Conservation (phyloP, 2,888 invertebrate genomes). For the Orthosia gothica region DNA sequence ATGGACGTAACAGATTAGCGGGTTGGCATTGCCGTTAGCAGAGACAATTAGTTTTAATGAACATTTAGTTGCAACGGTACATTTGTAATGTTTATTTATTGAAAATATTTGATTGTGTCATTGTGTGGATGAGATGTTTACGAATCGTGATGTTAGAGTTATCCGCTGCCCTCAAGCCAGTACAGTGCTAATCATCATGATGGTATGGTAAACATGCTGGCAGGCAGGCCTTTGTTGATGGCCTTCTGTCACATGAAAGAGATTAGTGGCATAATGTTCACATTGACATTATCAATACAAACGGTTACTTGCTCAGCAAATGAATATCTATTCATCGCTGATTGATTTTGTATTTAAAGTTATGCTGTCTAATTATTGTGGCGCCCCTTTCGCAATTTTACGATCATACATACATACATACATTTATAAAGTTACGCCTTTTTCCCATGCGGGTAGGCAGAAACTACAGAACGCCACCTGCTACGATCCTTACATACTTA, state of each 20-base stretch:
- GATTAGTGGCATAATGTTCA: conserved; percentile 69
- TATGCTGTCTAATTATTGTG: conserved; percentile 7
- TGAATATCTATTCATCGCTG: conserved; percentile 26
- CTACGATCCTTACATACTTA: too few species aligned
- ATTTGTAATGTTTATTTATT: conserved; percentile 39
- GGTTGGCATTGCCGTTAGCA: conserved; percentile 19
- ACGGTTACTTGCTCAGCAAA: conserved; percentile 31
- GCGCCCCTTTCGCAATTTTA: not conserved
- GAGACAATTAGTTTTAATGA: conserved; percentile 34
- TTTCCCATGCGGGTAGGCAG: too few species aligned
- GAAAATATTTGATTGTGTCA: conserved; percentile 44
- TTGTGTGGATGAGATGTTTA: conserved; percentile 45
- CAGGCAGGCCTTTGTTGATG: conserved; percentile 62
- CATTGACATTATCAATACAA: conserved; percentile 61
- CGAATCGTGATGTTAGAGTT: conserved; percentile 69
- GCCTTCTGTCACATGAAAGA: conserved; percentile 71
- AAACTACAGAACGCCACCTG: too few species aligned
- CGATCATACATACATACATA: too few species aligned
- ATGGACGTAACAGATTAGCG: conserved; percentile 43
- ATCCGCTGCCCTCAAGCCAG: conserved; percentile 49
- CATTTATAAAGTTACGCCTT: too few species aligned
- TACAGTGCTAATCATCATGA: conserved; percentile 59
- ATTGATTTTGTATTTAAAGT: conserved; percentile 2
- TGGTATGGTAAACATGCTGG: conserved; percentile 63
- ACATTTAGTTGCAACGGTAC: conserved; percentile 45